Percentiles rank a stretch among this genome's conserved stretches.
These are phyloP conservation scores for Catharus minimus DNA, from an alignment of 2,113 vertebrate genomes.

Conservation along the genomic window DNA sequence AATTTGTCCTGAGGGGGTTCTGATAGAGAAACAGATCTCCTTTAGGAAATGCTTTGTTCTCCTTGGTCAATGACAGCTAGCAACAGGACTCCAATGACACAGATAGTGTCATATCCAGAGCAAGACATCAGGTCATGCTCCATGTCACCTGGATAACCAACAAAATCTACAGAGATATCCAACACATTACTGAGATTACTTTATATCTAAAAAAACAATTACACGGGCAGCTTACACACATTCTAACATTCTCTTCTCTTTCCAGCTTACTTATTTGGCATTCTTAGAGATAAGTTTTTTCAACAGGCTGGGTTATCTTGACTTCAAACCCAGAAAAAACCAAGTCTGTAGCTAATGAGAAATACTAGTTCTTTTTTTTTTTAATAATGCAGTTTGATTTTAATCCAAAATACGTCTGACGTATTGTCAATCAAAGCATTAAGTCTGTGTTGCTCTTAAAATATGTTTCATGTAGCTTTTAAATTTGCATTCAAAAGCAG, in stretches of 20 bases:
- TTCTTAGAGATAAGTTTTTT: neutral
- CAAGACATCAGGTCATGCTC: neutral
- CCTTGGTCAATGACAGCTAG: neutral
- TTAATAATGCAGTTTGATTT: neutral
- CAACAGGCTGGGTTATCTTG: neutral
- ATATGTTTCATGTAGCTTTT: neutral
- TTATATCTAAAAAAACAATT: neutral
- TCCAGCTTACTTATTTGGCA: neutral
- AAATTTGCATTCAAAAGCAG: neutral
- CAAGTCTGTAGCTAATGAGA: neutral
- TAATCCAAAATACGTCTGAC: neutral
- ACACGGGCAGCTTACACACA: neutral
- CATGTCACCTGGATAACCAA: neutral
- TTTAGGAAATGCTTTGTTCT: neutral
- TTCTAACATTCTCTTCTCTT: neutral
- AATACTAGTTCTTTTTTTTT: neutral
- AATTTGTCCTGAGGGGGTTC: neutral
- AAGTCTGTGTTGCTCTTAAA: neutral
- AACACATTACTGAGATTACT: neutral
- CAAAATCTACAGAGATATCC: neutral
- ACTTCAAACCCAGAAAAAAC: neutral
- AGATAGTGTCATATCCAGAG: neutral
- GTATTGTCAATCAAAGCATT: neutral
- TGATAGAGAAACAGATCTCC: neutral
- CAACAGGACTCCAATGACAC: neutral